phyloP scores from a whole-genome alignment of 2,888 invertebrate genomes.

The Acanthosepion esculentum region DNA sequence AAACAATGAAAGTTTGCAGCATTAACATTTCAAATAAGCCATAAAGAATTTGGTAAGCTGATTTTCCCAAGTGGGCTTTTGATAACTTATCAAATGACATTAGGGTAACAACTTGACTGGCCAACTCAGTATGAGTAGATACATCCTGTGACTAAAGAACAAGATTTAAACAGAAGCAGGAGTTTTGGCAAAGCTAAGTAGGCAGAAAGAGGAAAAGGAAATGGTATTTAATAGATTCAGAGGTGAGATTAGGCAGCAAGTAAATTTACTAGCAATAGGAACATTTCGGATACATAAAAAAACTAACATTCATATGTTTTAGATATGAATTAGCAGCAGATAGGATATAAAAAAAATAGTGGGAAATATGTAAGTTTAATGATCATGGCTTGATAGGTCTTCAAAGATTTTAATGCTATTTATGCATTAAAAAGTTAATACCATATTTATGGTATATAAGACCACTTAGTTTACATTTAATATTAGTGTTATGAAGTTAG shows the following conservation, averaged over 20 bases:
- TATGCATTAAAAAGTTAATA: neutral
- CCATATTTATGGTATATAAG: no score
- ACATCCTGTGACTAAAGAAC: neutral
- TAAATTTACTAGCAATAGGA: neutral
- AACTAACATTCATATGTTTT: neutral
- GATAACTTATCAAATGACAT: neutral
- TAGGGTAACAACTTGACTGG: neutral
- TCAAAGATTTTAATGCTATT: neutral
- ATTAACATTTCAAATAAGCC: neutral
- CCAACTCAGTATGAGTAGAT: neutral
- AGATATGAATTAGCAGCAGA: neutral
- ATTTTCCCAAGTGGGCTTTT: no score
- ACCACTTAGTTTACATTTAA: no score
- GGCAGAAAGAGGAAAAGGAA: neutral
- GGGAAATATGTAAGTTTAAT: neutral
- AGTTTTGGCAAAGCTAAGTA: neutral
- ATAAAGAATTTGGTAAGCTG: neutral
- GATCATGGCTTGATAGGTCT: neutral
- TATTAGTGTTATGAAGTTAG: no score
- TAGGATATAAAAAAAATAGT: neutral
- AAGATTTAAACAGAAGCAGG: neutral
- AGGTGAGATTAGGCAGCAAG: neutral
- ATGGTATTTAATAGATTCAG: neutral
- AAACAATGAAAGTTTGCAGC: neutral
- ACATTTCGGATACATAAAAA: neutral